Evolutionary conservation across 2,888 invertebrate genomes (phyloP).

Genomic region (Eristalis pertinax): DNA sequence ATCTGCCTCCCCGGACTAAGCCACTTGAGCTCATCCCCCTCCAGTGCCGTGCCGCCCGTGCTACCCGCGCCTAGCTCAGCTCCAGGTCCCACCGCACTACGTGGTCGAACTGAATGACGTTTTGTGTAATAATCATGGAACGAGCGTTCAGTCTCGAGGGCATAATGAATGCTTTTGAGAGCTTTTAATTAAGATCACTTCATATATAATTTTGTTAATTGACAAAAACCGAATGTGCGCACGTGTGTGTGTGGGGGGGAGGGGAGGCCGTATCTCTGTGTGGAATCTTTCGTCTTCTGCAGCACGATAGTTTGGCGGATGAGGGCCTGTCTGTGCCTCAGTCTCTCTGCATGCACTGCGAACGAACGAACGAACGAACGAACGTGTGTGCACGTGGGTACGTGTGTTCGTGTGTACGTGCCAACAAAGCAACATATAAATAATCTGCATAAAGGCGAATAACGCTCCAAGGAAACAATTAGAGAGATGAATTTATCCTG

Average conservation of each 20-base stretch:
- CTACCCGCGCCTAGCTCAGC: not conserved
- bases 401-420: not conserved
- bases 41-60: not conserved
- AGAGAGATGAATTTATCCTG: conserved; percentile 66
- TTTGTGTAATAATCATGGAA: conserved; percentile 55
- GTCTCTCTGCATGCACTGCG: not conserved
- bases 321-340: not conserved
- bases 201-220: conserved; percentile 70
- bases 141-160: conserved; percentile 54
- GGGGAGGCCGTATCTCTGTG: not conserved
- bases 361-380: not conserved
- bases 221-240: conserved; percentile 60
- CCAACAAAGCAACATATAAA: conserved; percentile 42
- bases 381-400: not conserved
- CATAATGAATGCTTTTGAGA: conserved; percentile 61
- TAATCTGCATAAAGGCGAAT: conserved; percentile 65
- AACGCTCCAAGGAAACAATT: conserved; percentile 67
- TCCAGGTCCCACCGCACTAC: not conserved
- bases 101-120: conserved; percentile 48
- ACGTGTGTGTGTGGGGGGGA: not conserved
- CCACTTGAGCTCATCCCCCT: conserved; percentile 18
- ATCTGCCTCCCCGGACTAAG: conserved; percentile 26
- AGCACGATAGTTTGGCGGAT: not conserved
- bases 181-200: conserved; percentile 70
- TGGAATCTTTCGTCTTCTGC: not conserved